Percentiles rank a stretch among this genome's conserved stretches.
Conservation (phyloP, 2,113 vertebrate species). For the Thunnus thynnus region DNA sequence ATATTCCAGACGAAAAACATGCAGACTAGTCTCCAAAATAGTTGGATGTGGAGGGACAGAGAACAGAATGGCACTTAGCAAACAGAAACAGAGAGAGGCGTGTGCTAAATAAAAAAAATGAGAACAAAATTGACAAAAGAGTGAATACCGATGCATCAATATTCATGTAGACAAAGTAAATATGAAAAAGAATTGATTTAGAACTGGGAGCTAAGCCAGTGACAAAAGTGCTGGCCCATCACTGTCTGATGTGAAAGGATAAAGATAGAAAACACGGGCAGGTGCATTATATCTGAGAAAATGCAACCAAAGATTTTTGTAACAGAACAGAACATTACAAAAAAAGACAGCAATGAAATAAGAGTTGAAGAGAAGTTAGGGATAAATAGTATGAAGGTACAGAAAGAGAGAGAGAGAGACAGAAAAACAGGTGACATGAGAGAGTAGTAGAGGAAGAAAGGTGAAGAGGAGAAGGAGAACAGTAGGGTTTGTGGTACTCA, state of each 20-base stretch:
- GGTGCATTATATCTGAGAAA: constrained; percentile 50
- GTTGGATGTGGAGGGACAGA: constrained; percentile 20
- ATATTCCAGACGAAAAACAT: constrained; percentile 35
- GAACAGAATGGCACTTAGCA: constrained; percentile 37
- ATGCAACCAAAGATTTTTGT: constrained; percentile 14
- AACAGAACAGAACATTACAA: constrained; percentile 19
- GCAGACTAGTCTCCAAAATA: constrained; percentile 20
- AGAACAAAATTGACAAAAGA: constrained; percentile 26
- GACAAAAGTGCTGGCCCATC: constrained; percentile 24
- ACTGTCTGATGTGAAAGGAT: constrained; percentile 43
- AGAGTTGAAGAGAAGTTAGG: constrained; percentile 21
- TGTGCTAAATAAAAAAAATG: constrained; percentile 41
- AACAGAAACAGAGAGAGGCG: constrained; percentile 21
- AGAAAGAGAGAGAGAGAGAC: constrained; percentile 15
- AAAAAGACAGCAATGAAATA: constrained; percentile 15
- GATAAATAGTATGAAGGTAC: constrained; percentile 20
- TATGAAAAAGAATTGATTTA: constrained; percentile 33
- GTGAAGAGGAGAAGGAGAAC: constrained; percentile 39
- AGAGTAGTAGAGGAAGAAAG: constrained; percentile 3
- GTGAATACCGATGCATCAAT: constrained; percentile 21
- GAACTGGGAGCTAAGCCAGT: constrained; percentile 23
- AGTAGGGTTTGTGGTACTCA: constrained; percentile 81
- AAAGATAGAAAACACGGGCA: constrained; percentile 40
- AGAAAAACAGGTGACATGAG: constrained; percentile 30
- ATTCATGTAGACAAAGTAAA: constrained; percentile 41